phyloP scores from a whole-genome alignment of 2,113 vertebrate genomes.

The Micronycteris hirsuta region DNA sequence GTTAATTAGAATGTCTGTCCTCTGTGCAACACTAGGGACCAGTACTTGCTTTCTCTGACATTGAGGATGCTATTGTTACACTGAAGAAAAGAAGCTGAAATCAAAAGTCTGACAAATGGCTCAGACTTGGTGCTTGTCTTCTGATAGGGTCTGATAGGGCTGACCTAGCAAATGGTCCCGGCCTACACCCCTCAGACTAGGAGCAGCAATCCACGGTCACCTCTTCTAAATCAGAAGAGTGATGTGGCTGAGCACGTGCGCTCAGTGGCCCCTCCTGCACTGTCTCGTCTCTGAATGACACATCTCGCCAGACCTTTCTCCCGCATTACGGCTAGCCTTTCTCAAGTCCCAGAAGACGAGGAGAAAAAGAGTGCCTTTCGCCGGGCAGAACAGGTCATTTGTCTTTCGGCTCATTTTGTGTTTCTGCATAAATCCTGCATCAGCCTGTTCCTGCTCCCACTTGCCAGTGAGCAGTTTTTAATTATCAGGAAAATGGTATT shows the following conservation, averaged over 20 bases:
- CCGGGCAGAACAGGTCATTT: background rate
- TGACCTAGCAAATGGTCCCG: background rate
- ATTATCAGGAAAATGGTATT: slow-evolving; percentile 69
- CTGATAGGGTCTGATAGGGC: background rate
- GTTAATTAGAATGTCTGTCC: background rate
- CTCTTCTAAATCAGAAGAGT: background rate
- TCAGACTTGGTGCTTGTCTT: background rate
- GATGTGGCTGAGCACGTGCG: background rate
- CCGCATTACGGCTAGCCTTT: background rate
- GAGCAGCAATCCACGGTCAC: too few relatives aligned
- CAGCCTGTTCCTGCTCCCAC: slow-evolving; percentile 55
- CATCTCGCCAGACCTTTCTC: background rate
- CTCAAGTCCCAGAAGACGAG: slow-evolving; percentile 48
- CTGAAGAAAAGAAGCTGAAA: background rate
- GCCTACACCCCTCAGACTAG: background rate
- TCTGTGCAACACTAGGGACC: background rate
- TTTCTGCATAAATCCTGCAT: slow-evolving; percentile 55
- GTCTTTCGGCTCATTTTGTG: slow-evolving; percentile 20
- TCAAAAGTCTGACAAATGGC: background rate
- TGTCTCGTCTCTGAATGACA: background rate
- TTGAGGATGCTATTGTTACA: background rate
- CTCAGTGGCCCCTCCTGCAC: background rate
- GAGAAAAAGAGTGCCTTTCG: slow-evolving; percentile 4
- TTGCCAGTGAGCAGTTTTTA: slow-evolving; percentile 62
- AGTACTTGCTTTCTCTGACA: background rate